Conservation (phyloP, 2,888 invertebrate species). For the Apantesis nais region DNA sequence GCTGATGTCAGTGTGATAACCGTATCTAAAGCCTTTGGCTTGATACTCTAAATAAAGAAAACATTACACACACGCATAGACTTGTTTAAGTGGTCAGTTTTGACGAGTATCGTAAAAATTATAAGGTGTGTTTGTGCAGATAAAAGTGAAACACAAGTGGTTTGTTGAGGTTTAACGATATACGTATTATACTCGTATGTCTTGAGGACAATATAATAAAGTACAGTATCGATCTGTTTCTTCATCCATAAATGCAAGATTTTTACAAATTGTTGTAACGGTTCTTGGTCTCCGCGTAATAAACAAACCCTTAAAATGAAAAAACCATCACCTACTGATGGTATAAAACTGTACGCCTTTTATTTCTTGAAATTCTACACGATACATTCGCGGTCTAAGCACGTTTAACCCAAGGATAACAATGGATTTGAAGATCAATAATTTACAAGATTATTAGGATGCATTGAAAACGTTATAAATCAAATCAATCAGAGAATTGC, state of each 20-base stretch:
- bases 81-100: neutral
- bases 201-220: neutral
- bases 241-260: neutral
- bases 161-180: conserved; percentile 34
- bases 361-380: neutral
- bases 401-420: neutral
- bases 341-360: neutral
- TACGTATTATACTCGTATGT: conserved; percentile 28
- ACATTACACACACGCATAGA: conserved; percentile 26
- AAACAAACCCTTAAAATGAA: neutral
- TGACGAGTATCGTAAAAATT: conserved; percentile 21
- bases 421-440: neutral
- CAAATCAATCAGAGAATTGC: too few species aligned
- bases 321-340: neutral
- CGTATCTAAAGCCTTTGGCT: conserved; percentile 42
- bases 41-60: conserved; percentile 34
- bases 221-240: neutral
- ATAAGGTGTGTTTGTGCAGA: conserved; percentile 29
- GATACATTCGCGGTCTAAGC: too few species aligned
- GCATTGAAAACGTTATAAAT: neutral
- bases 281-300: neutral
- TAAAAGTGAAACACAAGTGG: conserved; percentile 24
- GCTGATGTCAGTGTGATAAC: conserved; percentile 58
- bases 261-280: neutral
- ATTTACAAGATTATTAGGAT: neutral